phyloP scores from a whole-genome alignment of 1,140 invertebrate genomes.

The Eumeta japonica region DNA sequence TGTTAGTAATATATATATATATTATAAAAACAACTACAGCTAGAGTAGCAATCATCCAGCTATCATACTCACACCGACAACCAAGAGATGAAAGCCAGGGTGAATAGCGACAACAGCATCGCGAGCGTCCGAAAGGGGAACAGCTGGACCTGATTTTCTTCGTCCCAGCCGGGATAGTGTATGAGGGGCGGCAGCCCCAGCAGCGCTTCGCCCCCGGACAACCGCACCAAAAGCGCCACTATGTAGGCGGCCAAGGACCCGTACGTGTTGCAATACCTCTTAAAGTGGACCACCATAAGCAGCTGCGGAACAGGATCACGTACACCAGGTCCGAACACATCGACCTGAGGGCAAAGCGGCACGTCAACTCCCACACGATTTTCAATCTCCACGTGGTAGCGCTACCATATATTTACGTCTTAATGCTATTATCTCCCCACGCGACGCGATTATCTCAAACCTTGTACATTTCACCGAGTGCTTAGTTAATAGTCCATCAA shows the following conservation, averaged over 20 bases:
- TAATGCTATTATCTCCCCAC: no score
- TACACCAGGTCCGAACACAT: constrained; percentile 98
- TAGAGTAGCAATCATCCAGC: background rate
- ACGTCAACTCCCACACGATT: background rate
- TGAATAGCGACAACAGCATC: constrained; percentile 80
- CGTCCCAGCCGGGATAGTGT: constrained; percentile 84
- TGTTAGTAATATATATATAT: background rate
- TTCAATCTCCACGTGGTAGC: background rate
- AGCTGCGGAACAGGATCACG: constrained; percentile 96
- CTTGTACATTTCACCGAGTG: no score
- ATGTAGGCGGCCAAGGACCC: constrained; percentile 90
- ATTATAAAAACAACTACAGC: background rate
- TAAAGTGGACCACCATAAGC: constrained; percentile 96
- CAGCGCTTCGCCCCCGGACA: constrained; percentile 86
- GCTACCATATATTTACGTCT: background rate
- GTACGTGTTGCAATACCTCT: constrained; percentile 92
- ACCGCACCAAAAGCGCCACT: constrained; percentile 81
- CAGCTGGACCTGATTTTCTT: constrained; percentile 67
- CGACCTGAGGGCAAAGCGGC: constrained; percentile 61
- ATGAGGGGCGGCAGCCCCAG: constrained; percentile 81
- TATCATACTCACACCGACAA: constrained; percentile 68
- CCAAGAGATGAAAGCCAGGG: constrained; percentile 76
- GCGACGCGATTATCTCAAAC: no score
- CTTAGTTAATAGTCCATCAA: no score
- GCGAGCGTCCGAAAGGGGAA: constrained; percentile 91